Percentiles rank a stretch among this genome's conserved stretches.
phyloP scores from a whole-genome alignment of 1,140 invertebrate species.

The Arctopsyche grandis region DNA sequence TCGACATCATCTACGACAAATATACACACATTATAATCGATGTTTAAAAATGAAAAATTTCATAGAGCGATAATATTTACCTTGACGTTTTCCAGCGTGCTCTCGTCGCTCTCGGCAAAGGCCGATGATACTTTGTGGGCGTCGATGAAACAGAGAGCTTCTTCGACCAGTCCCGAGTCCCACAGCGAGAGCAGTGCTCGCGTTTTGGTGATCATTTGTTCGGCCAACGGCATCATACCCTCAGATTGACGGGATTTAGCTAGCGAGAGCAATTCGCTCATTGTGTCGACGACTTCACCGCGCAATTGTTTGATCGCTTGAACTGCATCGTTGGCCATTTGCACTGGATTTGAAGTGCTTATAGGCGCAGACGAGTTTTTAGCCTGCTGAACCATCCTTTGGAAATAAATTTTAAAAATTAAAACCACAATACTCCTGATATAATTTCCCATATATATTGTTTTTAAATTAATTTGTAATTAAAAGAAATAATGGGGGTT shows the following conservation, averaged over 20 bases:
- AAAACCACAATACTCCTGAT: conserved; percentile 25
- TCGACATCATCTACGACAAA: conserved; percentile 69
- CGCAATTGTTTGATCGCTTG: conserved; percentile 80
- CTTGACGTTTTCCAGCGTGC: conserved; percentile 32
- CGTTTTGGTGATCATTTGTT: conserved; percentile 82
- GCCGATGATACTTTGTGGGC: conserved; percentile 69
- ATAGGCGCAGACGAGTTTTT: conserved; percentile 73
- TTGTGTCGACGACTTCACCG: conserved; percentile 81
- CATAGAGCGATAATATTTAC: neutral
- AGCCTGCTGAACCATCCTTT: conserved; percentile 81
- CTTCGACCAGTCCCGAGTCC: conserved; percentile 85
- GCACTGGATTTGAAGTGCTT: conserved; percentile 64
- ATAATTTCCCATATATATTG: no score
- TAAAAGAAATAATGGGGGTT: no score
- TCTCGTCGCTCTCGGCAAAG: conserved; percentile 38
- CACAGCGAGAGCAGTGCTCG: conserved; percentile 82
- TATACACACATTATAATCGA: neutral
- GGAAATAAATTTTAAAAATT: conserved; percentile 47
- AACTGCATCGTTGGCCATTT: conserved; percentile 82
- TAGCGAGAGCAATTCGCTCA: conserved; percentile 77
- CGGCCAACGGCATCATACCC: conserved; percentile 81
- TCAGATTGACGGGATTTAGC: conserved; percentile 77
- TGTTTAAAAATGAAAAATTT: neutral
- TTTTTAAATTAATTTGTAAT: no score
- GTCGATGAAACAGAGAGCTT: conserved; percentile 84